Percentiles rank a stretch among this genome's conserved stretches.
Conservation (phyloP, 2,888 invertebrate genomes). For the Tanypteryx hageni region DNA sequence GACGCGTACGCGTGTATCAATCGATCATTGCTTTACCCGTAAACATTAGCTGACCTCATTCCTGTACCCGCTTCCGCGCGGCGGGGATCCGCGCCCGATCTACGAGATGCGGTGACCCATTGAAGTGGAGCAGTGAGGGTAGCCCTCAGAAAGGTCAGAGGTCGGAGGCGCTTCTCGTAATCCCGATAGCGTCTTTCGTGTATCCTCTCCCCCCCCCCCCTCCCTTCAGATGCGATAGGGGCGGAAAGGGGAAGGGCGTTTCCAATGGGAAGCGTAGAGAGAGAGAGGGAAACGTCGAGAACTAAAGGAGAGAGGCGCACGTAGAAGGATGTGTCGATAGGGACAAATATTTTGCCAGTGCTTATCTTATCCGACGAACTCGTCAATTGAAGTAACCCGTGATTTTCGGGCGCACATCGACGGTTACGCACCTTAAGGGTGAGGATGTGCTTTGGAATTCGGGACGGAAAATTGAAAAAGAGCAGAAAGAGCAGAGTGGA, state of each 20-base stretch:
- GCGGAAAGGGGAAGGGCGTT: neutral
- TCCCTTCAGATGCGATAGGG: too few species aligned
- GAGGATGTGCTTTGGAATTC: constrained; percentile 15
- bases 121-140: neutral
- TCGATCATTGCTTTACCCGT: neutral
- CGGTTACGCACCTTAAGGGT: constrained; percentile 48
- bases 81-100: neutral
- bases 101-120: neutral
- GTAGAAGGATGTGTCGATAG: neutral
- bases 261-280: neutral
- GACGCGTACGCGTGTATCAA: neutral
- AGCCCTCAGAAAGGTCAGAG: neutral
- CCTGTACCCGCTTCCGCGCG: neutral
- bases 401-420: neutral
- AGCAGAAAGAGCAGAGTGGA: neutral
- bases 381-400: neutral
- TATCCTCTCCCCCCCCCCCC: constrained; percentile 39
- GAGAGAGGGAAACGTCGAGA: neutral
- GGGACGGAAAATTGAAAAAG: constrained; percentile 51
- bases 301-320: neutral
- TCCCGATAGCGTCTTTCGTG: constrained; percentile 38
- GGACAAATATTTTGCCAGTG: neutral
- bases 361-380: neutral
- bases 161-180: neutral
- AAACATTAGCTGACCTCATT: constrained; percentile 14